Conservation (phyloP, 2,888 invertebrate genomes). For the Clusia tigrina region DNA sequence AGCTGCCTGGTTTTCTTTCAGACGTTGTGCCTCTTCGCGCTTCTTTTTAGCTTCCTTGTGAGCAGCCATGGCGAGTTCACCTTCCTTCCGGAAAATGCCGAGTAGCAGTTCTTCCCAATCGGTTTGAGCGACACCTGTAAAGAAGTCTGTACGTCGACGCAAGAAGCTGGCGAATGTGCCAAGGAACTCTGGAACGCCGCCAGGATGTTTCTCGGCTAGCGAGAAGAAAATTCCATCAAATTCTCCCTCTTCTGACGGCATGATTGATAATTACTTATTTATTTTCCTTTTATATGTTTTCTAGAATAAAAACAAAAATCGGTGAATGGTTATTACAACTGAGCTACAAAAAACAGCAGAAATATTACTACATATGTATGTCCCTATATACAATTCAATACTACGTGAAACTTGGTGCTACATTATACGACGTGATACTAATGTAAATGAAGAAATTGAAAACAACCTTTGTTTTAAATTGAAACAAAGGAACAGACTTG, state of each 20-base stretch:
- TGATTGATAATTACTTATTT: too few species aligned
- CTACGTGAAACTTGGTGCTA: too few species aligned
- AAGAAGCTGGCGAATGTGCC: conserved; percentile 94
- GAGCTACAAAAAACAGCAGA: too few species aligned
- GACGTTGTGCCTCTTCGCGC: conserved; percentile 74
- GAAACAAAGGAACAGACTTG: too few species aligned
- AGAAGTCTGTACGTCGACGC: conserved; percentile 96
- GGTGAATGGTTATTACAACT: too few species aligned
- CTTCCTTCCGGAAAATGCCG: conserved; percentile 82
- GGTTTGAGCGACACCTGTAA: conserved; percentile 83
- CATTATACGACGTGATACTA: too few species aligned
- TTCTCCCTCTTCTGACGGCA: conserved; percentile 57
- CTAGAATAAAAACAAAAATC: too few species aligned
- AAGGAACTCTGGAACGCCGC: conserved; percentile 91
- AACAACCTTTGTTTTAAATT: too few species aligned
- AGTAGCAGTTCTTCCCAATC: conserved; percentile 88
- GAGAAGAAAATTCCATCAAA: conserved; percentile 90
- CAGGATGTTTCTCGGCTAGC: conserved; percentile 94
- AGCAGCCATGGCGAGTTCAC: conserved; percentile 69
- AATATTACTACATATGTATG: too few species aligned
- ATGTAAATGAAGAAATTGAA: too few species aligned
- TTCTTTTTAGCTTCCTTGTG: conserved; percentile 70
- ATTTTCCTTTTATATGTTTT: conserved; percentile 5
- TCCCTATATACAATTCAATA: too few species aligned
- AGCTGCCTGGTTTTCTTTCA: conserved; percentile 70